Evolutionary conservation across 2,888 invertebrate genomes (phyloP), one percentile per base, ranked within the genome.

Genomic region (Ctenicera cuprea): DNA sequence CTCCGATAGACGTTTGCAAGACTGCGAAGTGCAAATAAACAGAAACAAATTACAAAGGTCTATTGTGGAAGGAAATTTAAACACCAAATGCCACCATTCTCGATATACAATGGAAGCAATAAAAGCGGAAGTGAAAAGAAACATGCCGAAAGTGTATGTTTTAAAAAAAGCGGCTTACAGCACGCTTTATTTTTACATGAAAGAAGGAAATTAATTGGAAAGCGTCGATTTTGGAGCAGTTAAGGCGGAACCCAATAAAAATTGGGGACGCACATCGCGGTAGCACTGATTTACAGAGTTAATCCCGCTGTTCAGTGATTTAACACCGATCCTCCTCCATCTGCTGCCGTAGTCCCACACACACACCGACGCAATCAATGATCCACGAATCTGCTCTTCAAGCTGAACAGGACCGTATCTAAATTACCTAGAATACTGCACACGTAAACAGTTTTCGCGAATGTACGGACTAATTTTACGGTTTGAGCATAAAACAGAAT

Each of bases 271-370:
- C 54, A 33, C 54, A 54, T 54, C 54, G 14, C 14, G 26, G 30
- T 54, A 54, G 30, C 54, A 30, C 54, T 54, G 54, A 81, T 81
- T 81, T 81, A 81, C 78, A 69, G 78, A 77, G 73, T 77, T 80
- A 81, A 81, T 81, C 80, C 78, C 73, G 73, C 71, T 77, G 78
- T 75, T 79, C 80, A 76, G 78, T 80, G 79, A 79, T 80, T 81
- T 79, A 79, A 77, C 78, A 76, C 54, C 73, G 26, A n/a, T 62
- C 43, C 43, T 41, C 20, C 20, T 30, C 30, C 30, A 30, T 54
- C 54, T 54, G 26, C 30, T 54, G 5, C 54, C 54, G 30, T 54
- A 54, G 7, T n/a, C 30, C 14, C 20, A 12, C 45, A 14, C 16
- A 45, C 16, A 54, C 14, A 54, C 30, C 26, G 30, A 30, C 30